Evolutionary conservation across 92 coral and sea anemone species (phyloP), one percentile per base, ranked within the genome.

Genomic region (Metridium senile): DNA sequence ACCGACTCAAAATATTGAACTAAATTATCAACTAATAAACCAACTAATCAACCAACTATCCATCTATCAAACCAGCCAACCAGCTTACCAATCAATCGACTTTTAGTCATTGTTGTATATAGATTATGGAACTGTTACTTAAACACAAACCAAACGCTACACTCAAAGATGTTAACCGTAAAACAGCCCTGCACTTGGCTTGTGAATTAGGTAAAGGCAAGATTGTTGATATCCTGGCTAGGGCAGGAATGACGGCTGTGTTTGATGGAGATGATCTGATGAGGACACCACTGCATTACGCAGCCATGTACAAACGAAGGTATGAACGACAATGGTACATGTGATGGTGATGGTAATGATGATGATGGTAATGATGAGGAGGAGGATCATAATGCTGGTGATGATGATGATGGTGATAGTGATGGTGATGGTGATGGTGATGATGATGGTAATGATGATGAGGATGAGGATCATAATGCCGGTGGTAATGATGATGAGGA

Each of bases 101-200:
- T n/a, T n/a, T n/a, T n/a, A n/a, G n/a, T n/a, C n/a, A n/a, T n/a
- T n/a, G n/a, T n/a, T 45, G 54, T 70, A 25, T 62, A 25, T 62
- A 91, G 97, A 79, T 91, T 57, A 64, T 88, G 27, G 88, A 91
- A 63, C 53, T 77, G 33, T 58, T 91, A 33, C 82, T 88, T 63
- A 63, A 74, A 56, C 77, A 80, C 65, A 86, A 91, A 62, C 78
- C 93, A 6, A 88, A 80, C 68, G 70, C 74, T 28, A 66, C 88
- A 23, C 80, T 80, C 26, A 93, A 82, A 79, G 97, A 91, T 51
- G 68, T 82, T 17, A 39, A 81, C 64, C 87, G 87, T 22, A 66
- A 85, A 63, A 91, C 90, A 25, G 90, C 97, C 20, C 86, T 91
- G 13, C 97, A 91, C 52, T 62, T 88, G 28, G 93, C 97, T 20